A percentile compares a stretch with the other conserved stretches of the same genome.
Evolutionary conservation across 2,888 invertebrate species (phyloP).

Genomic region (Chesias legatella): DNA sequence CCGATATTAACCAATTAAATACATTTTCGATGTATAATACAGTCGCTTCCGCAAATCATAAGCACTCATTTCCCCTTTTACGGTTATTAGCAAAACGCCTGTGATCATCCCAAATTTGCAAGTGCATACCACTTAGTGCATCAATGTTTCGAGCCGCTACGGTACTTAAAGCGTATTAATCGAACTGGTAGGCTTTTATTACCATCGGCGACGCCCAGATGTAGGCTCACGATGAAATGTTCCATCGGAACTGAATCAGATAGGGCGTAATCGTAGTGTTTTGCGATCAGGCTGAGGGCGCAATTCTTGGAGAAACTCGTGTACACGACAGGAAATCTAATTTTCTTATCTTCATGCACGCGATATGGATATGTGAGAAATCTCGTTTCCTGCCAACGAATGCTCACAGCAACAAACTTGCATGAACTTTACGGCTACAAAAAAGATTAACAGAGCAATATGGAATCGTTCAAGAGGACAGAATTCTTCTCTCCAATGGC

Average conservation of each 20-base stretch:
- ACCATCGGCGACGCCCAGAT: conserved; percentile 49
- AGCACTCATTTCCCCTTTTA: conserved; percentile 53
- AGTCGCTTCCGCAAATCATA: conserved; percentile 7
- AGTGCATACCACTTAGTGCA: conserved; percentile 48
- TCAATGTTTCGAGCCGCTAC: conserved; percentile 48
- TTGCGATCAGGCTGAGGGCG: conserved; percentile 34
- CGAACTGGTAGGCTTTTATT: conserved; percentile 57
- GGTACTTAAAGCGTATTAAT: conserved; percentile 60
- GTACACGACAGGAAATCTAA: no score
- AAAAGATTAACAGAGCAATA: no score
- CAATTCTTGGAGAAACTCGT: no score
- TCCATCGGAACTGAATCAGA: conserved; percentile 61
- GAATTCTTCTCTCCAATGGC: no score
- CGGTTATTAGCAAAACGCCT: conserved; percentile 50
- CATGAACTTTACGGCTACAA: no score
- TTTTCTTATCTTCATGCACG: no score
- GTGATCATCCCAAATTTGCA: conserved; percentile 52
- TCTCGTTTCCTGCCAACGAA: no score
- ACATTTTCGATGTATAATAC: conserved; percentile 20
- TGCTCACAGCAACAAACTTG: no score
- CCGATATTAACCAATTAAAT: conserved; percentile 7
- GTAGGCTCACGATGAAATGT: conserved; percentile 56
- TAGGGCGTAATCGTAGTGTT: conserved; percentile 55
- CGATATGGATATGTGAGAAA: no score
- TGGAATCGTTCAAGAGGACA: no score